Conservation (phyloP, 2,113 vertebrate genomes). For the western clawed frog (Xenopus tropicalis) region DNA sequence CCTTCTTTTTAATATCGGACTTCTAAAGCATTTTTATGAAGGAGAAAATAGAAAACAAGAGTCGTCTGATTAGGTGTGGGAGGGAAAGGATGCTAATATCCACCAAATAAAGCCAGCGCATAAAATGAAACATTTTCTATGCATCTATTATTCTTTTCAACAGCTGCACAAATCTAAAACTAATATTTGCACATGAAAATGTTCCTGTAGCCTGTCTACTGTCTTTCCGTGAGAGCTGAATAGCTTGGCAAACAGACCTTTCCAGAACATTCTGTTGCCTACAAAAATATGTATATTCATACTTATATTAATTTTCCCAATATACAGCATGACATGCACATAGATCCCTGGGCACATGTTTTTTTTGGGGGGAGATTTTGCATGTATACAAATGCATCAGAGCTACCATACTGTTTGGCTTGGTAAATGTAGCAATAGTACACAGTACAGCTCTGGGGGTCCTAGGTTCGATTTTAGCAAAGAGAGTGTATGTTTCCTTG, state of each 20-base stretch:
- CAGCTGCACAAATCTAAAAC: conserved; percentile 36
- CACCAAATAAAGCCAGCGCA: conserved; percentile 15
- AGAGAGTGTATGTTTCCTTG: no score
- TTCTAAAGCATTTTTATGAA: conserved; percentile 22
- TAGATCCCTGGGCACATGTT: no score
- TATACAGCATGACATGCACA: no score
- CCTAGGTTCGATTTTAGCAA: no score
- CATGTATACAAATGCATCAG: no score
- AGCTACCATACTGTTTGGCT: no score
- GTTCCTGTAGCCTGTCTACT: conserved; percentile 5
- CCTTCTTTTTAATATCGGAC: not conserved
- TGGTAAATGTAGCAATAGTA: no score
- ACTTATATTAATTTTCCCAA: no score
- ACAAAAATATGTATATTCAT: no score
- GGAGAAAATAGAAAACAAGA: conserved; percentile 25
- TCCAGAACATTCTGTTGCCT: not conserved
- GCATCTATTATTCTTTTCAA: conserved; percentile 36
- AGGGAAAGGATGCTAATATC: conserved; percentile 5
- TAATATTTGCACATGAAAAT: conserved; percentile 37
- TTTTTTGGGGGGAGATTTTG: no score
- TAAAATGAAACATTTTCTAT: conserved; percentile 28
- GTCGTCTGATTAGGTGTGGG: conserved; percentile 22
- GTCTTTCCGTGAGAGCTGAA: conserved; percentile 14
- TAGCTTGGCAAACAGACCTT: conserved; percentile 13
- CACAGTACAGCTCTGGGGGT: no score